Percentiles rank a stretch among this genome's conserved stretches.
phyloP scores from a whole-genome alignment of 2,113 vertebrate genomes.

The Neomonachus schauinslandi region DNA sequence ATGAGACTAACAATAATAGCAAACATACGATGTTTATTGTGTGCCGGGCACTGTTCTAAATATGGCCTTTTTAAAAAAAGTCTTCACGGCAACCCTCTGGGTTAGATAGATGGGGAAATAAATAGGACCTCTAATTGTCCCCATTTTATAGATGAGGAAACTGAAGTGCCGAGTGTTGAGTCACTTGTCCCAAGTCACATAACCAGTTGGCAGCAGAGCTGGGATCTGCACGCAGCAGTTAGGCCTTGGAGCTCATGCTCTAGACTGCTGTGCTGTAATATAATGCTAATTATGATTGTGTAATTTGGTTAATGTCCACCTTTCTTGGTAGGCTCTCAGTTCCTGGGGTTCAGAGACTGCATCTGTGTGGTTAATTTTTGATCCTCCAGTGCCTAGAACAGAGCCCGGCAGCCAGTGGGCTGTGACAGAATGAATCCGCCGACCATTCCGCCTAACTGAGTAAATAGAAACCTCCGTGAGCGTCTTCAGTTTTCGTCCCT shows the following conservation, averaged over 20 bases:
- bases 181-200: not conserved
- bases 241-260: not conserved
- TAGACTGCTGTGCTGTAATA: not conserved
- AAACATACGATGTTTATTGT: not conserved
- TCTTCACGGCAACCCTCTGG: not conserved
- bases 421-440: not conserved
- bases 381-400: not conserved
- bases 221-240: not conserved
- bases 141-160: not conserved
- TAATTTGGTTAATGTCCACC: not conserved
- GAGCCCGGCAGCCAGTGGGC: not conserved
- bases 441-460: not conserved
- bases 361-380: constrained; percentile 13
- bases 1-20: not conserved
- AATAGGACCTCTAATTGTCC: not conserved
- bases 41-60: not conserved
- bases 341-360: not conserved
- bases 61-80: not conserved
- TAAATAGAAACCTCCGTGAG: not conserved
- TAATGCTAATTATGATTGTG: not conserved
- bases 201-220: not conserved
- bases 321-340: not conserved
- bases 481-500: not conserved
- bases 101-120: not conserved
- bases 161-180: not conserved